Evolutionary conservation across 2,113 vertebrate genomes (phyloP), one percentile per base, ranked within the genome.

Genomic region (Callipepla californica): DNA sequence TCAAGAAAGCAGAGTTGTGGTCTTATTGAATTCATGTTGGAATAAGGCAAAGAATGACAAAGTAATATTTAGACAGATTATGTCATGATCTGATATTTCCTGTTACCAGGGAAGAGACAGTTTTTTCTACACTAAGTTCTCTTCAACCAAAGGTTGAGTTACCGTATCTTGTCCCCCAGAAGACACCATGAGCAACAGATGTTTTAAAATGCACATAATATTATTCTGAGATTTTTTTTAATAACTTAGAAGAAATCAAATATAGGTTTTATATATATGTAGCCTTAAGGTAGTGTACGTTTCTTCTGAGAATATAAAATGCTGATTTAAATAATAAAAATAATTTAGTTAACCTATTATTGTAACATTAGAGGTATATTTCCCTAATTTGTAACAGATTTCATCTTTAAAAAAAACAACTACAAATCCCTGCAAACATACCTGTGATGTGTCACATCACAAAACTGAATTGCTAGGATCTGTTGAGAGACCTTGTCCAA

Each of bases 41-140:
- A 93, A 44, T 94, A 75, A 91, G 65, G 82, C 72, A 89, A 93
- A 96, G 80, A 96, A 97, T 89, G 93, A 95, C 45, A 91, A 61
- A 95, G 67, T 80, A 95, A 93, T 95, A 95, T 97, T 97, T 92
- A 91, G 87, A 94, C 58, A 95, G 76, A 83, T 95, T 95, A 87
- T 96, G 74, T 87, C 89, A 73, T 90, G 77, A 97, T 80, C 87
- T 95, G 15, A 94, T 97, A 97, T 98, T 97, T 98, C 97, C 97
- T 97, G 85, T 97, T 96, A 94, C 93, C 85, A 92, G 92, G 92
- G 86, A 97, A 96, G 94, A 96, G 55, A 96, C 61, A 96, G 85
- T 90, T 95, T 95, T 96, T 72, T 96, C 86, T 62, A 92, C 79
- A 95, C 77, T 40, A 85, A 79, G 84, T 88, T 93, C 80, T 92